phyloP scores from a whole-genome alignment of 2,888 invertebrate species.

The Drosophila nigritarsus region DNA sequence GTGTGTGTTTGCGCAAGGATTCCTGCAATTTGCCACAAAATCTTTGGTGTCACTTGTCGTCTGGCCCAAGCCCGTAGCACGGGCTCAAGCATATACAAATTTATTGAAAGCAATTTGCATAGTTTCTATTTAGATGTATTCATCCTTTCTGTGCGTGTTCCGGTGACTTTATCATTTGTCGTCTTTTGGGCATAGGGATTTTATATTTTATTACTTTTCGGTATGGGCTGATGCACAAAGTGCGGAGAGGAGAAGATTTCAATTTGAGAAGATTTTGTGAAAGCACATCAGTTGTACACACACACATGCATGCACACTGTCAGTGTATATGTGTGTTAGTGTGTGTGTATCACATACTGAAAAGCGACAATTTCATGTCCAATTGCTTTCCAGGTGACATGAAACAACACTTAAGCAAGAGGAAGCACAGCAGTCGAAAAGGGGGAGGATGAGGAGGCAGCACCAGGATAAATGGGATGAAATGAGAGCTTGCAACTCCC shows the following conservation, averaged over 20 bases:
- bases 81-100: constrained; percentile 65
- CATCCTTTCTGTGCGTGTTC: constrained; percentile 66
- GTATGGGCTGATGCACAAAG: constrained; percentile 63
- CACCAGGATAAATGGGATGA: constrained; percentile 17
- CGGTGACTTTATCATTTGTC: constrained; percentile 72
- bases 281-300: constrained; percentile 41
- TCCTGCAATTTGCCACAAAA: constrained; percentile 68
- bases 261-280: constrained; percentile 74
- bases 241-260: constrained; percentile 49
- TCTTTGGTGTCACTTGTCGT: constrained; percentile 38
- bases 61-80: constrained; percentile 17
- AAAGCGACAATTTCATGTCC: constrained; percentile 84
- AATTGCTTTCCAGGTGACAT: constrained; percentile 86
- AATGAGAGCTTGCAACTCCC: constrained; percentile 51
- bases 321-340: constrained; percentile 16
- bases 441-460: constrained; percentile 10
- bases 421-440: constrained; percentile 60
- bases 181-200: constrained; percentile 66
- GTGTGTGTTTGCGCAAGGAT: constrained; percentile 27
- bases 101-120: constrained; percentile 83
- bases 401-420: constrained; percentile 85
- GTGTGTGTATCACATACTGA: constrained; percentile 62
- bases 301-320: constrained; percentile 7
- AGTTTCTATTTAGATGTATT: constrained; percentile 29
- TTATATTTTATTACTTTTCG: constrained; percentile 69